Evolutionary conservation across 2,113 vertebrate species (phyloP).

Genomic region (Syrrhaptes paradoxus): DNA sequence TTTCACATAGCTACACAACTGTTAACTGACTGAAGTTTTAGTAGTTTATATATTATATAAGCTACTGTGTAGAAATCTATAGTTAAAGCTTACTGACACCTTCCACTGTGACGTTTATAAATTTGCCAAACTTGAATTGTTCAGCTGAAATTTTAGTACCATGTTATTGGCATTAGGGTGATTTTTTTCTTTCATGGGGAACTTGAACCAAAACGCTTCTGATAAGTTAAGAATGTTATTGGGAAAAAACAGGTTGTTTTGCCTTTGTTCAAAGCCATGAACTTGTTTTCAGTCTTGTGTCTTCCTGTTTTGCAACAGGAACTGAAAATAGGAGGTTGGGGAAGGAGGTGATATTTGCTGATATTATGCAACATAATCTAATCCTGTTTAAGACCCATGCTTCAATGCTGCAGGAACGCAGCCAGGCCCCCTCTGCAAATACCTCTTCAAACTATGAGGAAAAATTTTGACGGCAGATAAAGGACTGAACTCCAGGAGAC

Average conservation of each 20-base stretch:
- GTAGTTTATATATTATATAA: not conserved
- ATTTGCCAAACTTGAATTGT: not conserved
- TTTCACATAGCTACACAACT: not conserved
- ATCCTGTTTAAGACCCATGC: not conserved
- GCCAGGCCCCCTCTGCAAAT: not conserved
- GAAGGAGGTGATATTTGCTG: not conserved
- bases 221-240: not conserved
- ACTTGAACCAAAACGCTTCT: not conserved
- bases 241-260: not conserved
- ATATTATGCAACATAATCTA: not conserved
- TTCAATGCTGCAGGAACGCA: not conserved
- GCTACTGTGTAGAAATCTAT: not conserved
- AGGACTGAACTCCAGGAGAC: not conserved
- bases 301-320: not conserved
- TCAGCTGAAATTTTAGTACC: not conserved
- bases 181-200: not conserved
- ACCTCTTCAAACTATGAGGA: not conserved
- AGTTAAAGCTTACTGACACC: not conserved
- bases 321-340: not conserved
- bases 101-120: not conserved
- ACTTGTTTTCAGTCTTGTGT: not conserved
- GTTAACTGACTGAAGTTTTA: not conserved
- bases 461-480: not conserved
- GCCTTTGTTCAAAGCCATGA: not conserved
- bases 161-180: not conserved